A percentile compares a stretch with the other conserved stretches of the same genome.
phyloP scores from a whole-genome alignment of 2,113 vertebrate species.

The Trichechus manatus region DNA sequence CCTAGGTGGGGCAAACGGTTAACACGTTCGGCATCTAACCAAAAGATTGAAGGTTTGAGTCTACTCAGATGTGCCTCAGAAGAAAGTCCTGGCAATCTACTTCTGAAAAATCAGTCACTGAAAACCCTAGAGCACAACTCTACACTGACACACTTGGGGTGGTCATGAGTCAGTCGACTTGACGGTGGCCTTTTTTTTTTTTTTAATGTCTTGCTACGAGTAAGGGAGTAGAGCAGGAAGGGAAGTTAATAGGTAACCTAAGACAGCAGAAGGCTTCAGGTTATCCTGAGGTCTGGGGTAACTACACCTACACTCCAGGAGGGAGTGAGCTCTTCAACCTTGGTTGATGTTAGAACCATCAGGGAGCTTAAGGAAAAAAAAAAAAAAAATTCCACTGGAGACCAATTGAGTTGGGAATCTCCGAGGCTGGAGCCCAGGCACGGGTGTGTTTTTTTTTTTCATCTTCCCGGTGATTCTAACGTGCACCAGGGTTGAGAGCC shows the following conservation, averaged over 20 bases:
- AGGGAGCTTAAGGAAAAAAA: not conserved
- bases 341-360: not conserved
- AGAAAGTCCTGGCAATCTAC: too few relatives aligned
- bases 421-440: not conserved
- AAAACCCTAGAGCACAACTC: too few relatives aligned
- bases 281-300: not conserved
- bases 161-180: too few relatives aligned
- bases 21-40: too few relatives aligned
- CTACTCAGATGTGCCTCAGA: too few relatives aligned
- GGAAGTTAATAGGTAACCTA: not conserved
- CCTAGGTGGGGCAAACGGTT: too few relatives aligned
- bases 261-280: not conserved
- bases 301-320: not conserved
- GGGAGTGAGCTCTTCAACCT: not conserved
- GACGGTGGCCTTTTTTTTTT: not conserved
- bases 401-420: not conserved
- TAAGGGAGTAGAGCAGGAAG: not conserved
- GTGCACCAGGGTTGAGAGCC: not conserved
- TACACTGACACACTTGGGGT: too few relatives aligned
- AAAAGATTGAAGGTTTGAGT: too few relatives aligned
- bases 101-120: too few relatives aligned
- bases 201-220: not conserved
- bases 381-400: not conserved
- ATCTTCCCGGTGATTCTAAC: not conserved
- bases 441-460: not conserved